Conservation (phyloP, 2,113 vertebrate species). For the Urocynchramus pylzowi region DNA sequence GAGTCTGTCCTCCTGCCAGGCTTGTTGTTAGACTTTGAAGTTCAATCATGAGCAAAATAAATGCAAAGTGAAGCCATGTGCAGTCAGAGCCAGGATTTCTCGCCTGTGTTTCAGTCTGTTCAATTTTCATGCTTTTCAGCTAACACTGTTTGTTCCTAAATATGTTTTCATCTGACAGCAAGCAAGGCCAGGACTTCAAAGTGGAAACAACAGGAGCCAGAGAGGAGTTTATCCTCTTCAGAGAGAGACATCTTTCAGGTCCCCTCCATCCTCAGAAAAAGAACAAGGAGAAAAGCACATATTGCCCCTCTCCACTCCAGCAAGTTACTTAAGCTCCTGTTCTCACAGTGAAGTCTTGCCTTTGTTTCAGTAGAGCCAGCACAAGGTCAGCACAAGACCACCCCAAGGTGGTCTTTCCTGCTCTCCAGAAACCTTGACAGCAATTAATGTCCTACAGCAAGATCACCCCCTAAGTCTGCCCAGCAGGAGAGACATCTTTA, state of each 20-base stretch:
- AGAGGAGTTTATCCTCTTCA: background rate
- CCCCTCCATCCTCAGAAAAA: background rate
- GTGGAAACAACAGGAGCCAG: background rate
- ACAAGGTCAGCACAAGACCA: background rate
- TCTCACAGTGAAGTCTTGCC: background rate
- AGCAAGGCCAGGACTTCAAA: background rate
- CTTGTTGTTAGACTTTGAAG: background rate
- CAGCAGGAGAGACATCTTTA: background rate
- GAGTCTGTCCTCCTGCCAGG: background rate
- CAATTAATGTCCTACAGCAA: background rate
- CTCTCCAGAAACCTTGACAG: background rate
- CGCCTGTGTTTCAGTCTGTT: background rate
- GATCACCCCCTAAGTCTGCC: background rate
- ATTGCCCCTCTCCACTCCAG: background rate
- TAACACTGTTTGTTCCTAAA: background rate
- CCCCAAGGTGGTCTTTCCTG: background rate
- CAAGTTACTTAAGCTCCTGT: background rate
- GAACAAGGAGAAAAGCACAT: background rate
- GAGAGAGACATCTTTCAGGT: background rate
- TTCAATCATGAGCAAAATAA: conserved; percentile 1
- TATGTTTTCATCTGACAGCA: background rate
- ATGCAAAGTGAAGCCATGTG: background rate
- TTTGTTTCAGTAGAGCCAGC: background rate
- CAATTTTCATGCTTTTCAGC: background rate
- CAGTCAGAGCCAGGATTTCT: background rate